Evolutionary conservation across 2,888 invertebrate species (phyloP), one percentile per base, ranked within the genome.

Genomic region (Psylliodes chrysocephalus): DNA sequence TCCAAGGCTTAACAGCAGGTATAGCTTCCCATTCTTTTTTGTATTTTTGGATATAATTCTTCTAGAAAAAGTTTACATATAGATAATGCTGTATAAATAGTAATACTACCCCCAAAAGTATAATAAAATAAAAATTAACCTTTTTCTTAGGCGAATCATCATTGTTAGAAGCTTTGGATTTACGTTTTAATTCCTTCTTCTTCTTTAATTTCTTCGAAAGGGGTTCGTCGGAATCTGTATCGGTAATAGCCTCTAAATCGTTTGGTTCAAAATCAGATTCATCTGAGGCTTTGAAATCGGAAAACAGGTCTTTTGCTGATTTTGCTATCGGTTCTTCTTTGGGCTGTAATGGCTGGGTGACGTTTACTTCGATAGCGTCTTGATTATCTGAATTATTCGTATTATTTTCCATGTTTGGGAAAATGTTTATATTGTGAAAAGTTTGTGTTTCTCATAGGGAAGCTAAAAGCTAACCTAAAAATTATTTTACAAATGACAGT

Each of bases 21-120:
- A 80, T 76, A 18, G 76, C 73, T 68, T 81, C 80, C 81, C 81
- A 81, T 70, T 81, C 80, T 66, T 80, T 80, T 60, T 79, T 79
- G 59, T 81, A 81, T 68, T 80, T 81, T 64, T 79, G 80, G 1
- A 72, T 66, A 65, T 80, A 80, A 53, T 66, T 69, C 70, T 72
- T 77, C 67, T 70, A 63, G 38, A 72, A 69, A 15, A 4, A 30
- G 25, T 40, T 28, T 14, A 52, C 10, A 40, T 47, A 38, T 40
- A 28, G 12, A 17, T 28, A 33, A 44, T 53, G 7, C 22, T 47
- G 28, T 59, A n/a, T n/a, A n/a, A n/a, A n/a, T n/a, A n/a, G n/a
- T n/a, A n/a, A n/a, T n/a, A n/a, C n/a, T n/a, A n/a, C n/a, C n/a
- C n/a, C n/a, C n/a, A n/a, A n/a, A n/a, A n/a, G n/a, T n/a, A n/a